These are phyloP conservation scores for Hemicordylus capensis DNA, from an alignment of 2,113 vertebrate genomes.

Conservation along the genomic window DNA sequence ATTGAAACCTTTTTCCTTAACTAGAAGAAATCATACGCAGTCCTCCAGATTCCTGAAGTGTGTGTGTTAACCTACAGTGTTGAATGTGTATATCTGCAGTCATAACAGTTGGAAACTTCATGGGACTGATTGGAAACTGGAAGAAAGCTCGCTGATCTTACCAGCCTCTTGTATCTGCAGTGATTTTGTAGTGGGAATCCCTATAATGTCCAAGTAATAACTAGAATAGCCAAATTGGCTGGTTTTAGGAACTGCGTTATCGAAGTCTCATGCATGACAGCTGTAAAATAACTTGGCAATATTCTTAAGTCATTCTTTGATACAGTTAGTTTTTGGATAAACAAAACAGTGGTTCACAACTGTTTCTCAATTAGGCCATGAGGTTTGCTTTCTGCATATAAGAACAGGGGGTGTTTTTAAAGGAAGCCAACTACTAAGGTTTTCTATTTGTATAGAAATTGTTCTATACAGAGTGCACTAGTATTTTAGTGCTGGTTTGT, in stretches of 20 bases:
- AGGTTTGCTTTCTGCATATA: too few species aligned
- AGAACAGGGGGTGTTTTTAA: too few species aligned
- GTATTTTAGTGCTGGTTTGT: neutral
- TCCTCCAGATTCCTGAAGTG: neutral
- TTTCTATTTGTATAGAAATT: too few species aligned
- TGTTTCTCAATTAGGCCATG: too few species aligned
- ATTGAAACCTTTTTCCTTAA: neutral
- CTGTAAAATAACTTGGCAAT: neutral
- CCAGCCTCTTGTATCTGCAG: neutral
- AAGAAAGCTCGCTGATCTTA: neutral
- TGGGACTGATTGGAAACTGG: neutral
- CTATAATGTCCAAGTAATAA: neutral
- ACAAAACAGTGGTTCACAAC: too few species aligned
- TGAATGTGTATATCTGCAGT: neutral
- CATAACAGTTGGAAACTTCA: neutral
- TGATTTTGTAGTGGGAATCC: neutral
- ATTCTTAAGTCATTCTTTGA: neutral
- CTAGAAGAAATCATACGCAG: neutral
- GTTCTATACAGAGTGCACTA: too few species aligned
- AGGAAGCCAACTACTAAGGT: too few species aligned
- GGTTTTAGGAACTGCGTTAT: neutral
- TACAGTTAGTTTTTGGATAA: too few species aligned
- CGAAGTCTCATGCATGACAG: neutral
- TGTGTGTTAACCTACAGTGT: neutral
- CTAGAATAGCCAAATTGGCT: neutral